Evolutionary conservation across 2,113 vertebrate species (phyloP).

Genomic region (Oreotrochilus melanogaster): DNA sequence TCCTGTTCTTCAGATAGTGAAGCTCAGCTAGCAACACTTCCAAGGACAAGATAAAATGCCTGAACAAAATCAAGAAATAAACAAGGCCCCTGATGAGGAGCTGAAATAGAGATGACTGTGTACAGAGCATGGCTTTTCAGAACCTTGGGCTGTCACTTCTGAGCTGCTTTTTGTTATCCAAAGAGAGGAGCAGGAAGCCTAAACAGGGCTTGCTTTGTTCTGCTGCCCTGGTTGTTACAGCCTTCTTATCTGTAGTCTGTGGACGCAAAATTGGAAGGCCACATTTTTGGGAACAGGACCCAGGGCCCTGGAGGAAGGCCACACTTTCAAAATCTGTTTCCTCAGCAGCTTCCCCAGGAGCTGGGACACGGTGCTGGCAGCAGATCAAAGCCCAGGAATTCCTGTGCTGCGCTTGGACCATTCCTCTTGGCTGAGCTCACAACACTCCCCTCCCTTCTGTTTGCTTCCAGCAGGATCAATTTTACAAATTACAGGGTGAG

Average conservation of each 20-base stretch:
- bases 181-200: neutral
- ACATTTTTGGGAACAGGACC: neutral
- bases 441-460: neutral
- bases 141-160: neutral
- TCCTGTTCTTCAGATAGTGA: neutral
- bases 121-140: neutral
- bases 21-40: neutral
- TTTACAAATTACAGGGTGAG: neutral
- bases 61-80: neutral
- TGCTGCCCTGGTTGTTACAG: fast-evolving
- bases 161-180: neutral
- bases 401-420: neutral
- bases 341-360: neutral
- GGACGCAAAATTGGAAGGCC: neutral
- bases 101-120: neutral
- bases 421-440: slow-evolving; percentile 5
- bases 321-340: neutral
- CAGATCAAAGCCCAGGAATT: neutral
- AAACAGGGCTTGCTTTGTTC: neutral
- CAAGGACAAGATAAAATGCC: neutral
- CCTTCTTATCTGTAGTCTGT: neutral
- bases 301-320: slow-evolving; percentile 6
- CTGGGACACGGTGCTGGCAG: fast-evolving
- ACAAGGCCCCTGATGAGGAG: neutral
- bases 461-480: neutral